These are phyloP conservation scores for Berghia stephanieae DNA, from an alignment of 1,140 invertebrate genomes.

Conservation along the genomic window DNA sequence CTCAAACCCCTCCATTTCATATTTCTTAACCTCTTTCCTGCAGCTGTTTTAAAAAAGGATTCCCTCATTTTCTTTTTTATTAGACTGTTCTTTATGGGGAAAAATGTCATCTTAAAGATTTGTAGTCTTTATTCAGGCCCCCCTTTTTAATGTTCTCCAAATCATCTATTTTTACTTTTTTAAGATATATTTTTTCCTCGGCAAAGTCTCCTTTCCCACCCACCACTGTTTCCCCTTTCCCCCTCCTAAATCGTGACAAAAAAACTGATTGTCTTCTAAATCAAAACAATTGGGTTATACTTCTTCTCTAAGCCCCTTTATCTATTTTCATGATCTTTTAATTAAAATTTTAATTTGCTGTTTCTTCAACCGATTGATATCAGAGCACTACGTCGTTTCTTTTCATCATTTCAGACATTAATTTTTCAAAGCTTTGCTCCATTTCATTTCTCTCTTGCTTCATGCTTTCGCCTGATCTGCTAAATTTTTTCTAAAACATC, in stretches of 20 bases:
- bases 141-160: constrained; percentile 20
- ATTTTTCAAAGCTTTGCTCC: constrained; percentile 35
- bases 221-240: constrained; percentile 24
- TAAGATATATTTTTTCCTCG: constrained; percentile 24
- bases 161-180: constrained; percentile 32
- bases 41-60: constrained; percentile 3
- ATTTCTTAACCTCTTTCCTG: constrained; percentile 5
- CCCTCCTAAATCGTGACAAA: constrained; percentile 19
- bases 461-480: constrained; percentile 20
- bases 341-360: constrained; percentile 47
- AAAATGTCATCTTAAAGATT: constrained; percentile 20
- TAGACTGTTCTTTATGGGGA: background rate
- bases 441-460: constrained; percentile 34
- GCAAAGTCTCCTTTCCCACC: constrained; percentile 22
- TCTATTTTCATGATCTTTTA: constrained; percentile 37
- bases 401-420: constrained; percentile 42
- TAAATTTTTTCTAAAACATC: constrained; percentile 27
- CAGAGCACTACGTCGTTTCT: constrained; percentile 38
- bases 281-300: constrained; percentile 42
- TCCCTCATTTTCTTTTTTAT: constrained; percentile 13
- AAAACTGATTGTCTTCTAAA: constrained; percentile 38
- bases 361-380: constrained; percentile 39
- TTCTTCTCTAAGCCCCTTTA: constrained; percentile 31
- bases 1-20: constrained; percentile 24
- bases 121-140: background rate